A percentile compares a stretch with the other conserved stretches of the same genome.
Conservation (phyloP, 2,797 vertebrate species). For the Gallirallus australis region DNA sequence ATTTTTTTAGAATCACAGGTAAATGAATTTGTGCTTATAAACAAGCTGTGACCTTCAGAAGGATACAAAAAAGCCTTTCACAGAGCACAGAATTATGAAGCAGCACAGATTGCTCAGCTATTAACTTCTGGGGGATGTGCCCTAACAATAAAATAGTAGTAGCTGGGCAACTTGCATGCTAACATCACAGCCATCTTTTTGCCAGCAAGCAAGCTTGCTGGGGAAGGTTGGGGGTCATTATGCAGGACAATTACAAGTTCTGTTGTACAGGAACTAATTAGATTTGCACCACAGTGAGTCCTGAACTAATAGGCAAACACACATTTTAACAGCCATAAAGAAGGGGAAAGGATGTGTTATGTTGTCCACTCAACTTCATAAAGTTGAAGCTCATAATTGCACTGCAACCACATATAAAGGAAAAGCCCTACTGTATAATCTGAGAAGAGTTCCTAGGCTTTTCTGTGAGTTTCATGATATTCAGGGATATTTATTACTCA, state of each 20-base stretch:
- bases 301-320: not conserved
- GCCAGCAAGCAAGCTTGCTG: not conserved
- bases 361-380: not conserved
- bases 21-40: not conserved
- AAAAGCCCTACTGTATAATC: not conserved
- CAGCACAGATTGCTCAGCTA: not conserved
- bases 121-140: not conserved
- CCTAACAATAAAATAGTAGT: not conserved
- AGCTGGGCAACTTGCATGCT: not conserved
- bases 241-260: not conserved
- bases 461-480: not conserved
- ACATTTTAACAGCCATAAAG: not conserved
- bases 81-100: not conserved
- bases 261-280: not conserved
- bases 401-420: not conserved
- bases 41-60: not conserved
- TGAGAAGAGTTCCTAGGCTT: not conserved
- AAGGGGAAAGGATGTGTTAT: not conserved
- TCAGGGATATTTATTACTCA: not conserved
- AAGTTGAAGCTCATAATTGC: not conserved
- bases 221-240: not conserved
- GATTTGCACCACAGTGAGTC: not conserved
- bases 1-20: not conserved
- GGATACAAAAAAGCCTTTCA: not conserved
- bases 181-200: fast-evolving